These are phyloP conservation scores for Pandemis heparana DNA, from an alignment of 2,888 invertebrate species.

Conservation along the genomic window DNA sequence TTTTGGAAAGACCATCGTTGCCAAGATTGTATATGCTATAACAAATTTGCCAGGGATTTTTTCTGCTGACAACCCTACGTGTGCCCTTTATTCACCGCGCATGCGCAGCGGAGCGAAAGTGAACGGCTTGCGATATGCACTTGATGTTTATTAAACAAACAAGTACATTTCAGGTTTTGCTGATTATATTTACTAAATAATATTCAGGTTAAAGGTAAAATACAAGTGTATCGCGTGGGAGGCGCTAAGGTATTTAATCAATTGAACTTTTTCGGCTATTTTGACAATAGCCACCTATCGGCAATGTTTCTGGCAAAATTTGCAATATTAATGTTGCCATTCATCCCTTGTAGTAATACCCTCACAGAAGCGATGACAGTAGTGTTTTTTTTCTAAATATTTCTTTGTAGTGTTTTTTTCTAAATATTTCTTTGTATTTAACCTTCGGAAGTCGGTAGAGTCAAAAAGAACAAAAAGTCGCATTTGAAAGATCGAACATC, in stretches of 20 bases:
- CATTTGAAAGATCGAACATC: not conserved
- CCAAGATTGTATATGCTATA: too few relatives aligned
- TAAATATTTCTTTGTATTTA: not conserved
- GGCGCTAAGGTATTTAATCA: not conserved
- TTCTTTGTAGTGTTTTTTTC: not conserved
- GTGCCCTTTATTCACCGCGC: not conserved
- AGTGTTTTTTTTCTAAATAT: not conserved
- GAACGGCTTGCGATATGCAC: slow-evolving; percentile 7
- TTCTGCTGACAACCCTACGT: not conserved
- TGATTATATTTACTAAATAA: not conserved
- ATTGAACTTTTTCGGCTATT: not conserved
- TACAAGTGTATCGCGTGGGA: not conserved
- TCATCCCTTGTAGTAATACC: not conserved
- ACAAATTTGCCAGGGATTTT: too few relatives aligned
- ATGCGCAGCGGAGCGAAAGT: slow-evolving; percentile 8
- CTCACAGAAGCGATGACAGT: not conserved
- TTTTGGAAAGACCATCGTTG: too few relatives aligned
- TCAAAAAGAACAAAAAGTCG: not conserved
- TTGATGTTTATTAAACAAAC: slow-evolving; percentile 6
- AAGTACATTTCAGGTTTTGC: not conserved
- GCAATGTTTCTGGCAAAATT: too few relatives aligned
- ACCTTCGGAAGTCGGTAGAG: not conserved
- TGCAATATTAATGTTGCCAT: too few relatives aligned
- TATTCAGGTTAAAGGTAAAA: slow-evolving; percentile 1
- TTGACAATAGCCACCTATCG: not conserved